Conservation (phyloP, 2,888 invertebrate genomes). For the Mesorhabditis belari region DNA sequence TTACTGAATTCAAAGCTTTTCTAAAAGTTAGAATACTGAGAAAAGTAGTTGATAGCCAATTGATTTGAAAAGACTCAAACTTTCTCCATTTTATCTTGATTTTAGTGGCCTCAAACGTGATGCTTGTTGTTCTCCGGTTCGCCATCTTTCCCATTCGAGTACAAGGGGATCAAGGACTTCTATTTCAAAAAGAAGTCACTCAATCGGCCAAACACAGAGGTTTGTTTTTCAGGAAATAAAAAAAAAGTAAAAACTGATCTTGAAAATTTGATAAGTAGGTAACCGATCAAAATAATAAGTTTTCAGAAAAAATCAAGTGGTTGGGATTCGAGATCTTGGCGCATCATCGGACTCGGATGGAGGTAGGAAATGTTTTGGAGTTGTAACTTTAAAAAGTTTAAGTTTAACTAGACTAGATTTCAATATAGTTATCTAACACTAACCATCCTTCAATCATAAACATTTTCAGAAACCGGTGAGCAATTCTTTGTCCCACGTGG, state of each 20-base stretch:
- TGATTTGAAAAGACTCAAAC: too few species aligned
- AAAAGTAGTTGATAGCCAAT: too few species aligned
- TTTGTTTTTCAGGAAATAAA: too few species aligned
- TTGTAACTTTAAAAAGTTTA: background rate
- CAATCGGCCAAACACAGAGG: too few species aligned
- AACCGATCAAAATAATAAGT: background rate
- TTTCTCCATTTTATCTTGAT: background rate
- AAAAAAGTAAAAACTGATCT: too few species aligned
- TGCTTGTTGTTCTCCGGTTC: conserved; percentile 47
- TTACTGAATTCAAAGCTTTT: too few species aligned
- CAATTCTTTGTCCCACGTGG: background rate
- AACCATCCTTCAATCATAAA: too few species aligned
- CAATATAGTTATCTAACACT: too few species aligned
- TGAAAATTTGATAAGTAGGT: background rate
- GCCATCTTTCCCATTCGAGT: conserved; percentile 10
- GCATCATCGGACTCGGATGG: background rate
- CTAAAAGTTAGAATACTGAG: too few species aligned
- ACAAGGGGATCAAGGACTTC: too few species aligned
- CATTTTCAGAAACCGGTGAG: background rate
- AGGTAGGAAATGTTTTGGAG: background rate
- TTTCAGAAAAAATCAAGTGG: background rate
- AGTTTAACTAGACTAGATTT: too few species aligned
- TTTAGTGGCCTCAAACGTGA: conserved; percentile 22
- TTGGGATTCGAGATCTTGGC: background rate
- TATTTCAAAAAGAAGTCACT: too few species aligned